These are phyloP conservation scores for Leptatherina wallacei DNA, from an alignment of 2,797 vertebrate species.

Conservation along the genomic window DNA sequence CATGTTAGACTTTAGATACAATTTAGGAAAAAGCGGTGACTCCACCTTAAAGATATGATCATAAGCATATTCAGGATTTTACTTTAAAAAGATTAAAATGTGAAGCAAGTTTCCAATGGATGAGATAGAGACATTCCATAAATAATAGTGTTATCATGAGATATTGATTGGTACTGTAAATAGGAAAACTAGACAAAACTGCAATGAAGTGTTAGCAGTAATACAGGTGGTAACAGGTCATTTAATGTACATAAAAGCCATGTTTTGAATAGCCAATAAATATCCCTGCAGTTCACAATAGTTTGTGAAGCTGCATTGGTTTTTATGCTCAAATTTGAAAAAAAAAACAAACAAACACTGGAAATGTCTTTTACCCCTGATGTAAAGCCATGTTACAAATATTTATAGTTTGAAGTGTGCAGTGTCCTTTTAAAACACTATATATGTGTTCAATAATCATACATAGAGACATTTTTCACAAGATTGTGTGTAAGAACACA, in stretches of 20 bases:
- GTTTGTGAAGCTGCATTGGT: slow-evolving; percentile 13
- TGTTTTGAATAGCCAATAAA: not conserved
- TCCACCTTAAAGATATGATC: not conserved
- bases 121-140: not conserved
- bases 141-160: not conserved
- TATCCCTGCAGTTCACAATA: not conserved
- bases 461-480: too few relatives aligned
- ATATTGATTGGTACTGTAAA: not conserved
- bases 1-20: not conserved
- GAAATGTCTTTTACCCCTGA: not conserved
- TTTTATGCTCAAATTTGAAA: too few relatives aligned
- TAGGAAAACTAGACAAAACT: not conserved
- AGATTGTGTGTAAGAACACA: too few relatives aligned
- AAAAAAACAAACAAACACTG: too few relatives aligned
- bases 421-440: not conserved
- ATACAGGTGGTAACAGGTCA: not conserved
- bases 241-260: not conserved
- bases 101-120: not conserved
- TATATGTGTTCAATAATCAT: too few relatives aligned
- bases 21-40: not conserved
- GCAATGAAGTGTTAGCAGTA: too few relatives aligned
- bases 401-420: not conserved
- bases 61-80: not conserved
- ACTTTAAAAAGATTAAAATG: not conserved
- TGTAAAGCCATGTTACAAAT: not conserved